Evolutionary conservation across 2,888 invertebrate genomes (phyloP), one percentile per base, ranked within the genome.

Genomic region (Drosophila putrida): DNA sequence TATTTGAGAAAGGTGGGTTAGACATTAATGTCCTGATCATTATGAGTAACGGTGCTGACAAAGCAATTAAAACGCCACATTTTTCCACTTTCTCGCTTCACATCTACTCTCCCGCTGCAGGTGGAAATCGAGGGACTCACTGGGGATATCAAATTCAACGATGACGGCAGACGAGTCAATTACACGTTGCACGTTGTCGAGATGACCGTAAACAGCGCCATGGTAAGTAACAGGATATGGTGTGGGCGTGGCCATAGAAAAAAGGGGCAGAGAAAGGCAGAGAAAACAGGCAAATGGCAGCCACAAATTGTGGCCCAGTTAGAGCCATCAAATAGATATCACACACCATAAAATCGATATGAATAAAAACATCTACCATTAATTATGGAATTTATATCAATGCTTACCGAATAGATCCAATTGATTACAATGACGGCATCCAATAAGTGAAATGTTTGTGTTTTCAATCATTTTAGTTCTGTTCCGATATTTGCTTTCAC

Each of bases 111-210:
- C 20, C 25, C 15, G 43, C 91, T 94, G 84, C 94, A 97, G 97
- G 97, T 97, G 75, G 97, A 97, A 93, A 95, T 97, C 80, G 97
- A 97, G 93, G 98, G 98, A 10, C 93, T 98, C 65, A 98, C 97
- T 1, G 98, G 98, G 57, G 97, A 97, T 91, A 96, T 98, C 85
- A 96, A 96, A 55, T 98, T 98, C 93, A 97, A 96, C 91, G 97
- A 98, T 83, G 96, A 97, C 89, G 98, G 98, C 11, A 95, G 96
- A 85, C 94, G 98, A 57, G 95, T 96, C 90, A 97, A 98, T 93
- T 98, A 97, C 91, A 96, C 97, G 0, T 93, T 98, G 75, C 96
- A 98, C 91, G 96, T 97, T 68, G 96, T 98, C 54, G 97, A 98
- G 93, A 97, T 98, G 97, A 98, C 98, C 4, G 96, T 82, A 70